Evolutionary conservation across 2,888 invertebrate species (phyloP).

Genomic region (Abscondita cerata): DNA sequence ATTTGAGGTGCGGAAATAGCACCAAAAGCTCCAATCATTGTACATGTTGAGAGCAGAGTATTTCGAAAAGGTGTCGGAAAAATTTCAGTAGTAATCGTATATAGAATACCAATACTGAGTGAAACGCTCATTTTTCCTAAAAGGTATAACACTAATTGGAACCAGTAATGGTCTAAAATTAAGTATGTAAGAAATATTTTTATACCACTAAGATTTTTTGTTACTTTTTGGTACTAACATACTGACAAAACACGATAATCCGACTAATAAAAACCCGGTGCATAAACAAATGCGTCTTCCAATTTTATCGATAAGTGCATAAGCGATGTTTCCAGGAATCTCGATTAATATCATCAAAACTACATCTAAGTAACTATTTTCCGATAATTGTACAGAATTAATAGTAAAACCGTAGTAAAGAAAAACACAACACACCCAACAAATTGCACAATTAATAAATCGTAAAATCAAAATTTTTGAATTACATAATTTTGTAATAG

Average conservation of each 20-base stretch:
- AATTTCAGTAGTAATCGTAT: conserved; percentile 73
- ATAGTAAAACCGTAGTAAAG: conserved; percentile 83
- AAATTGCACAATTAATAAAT: conserved; percentile 71
- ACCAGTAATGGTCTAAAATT: conserved; percentile 60
- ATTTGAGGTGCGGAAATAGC: conserved; percentile 72
- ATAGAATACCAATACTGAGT: conserved; percentile 68
- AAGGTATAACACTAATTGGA: conserved; percentile 63
- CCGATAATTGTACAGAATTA: conserved; percentile 76
- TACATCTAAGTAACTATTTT: conserved; percentile 80
- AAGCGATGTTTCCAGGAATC: conserved; percentile 71
- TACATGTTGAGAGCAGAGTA: conserved; percentile 68
- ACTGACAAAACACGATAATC: conserved; percentile 64
- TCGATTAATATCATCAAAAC: conserved; percentile 72
- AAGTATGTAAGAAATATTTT: no score
- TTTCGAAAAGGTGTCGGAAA: conserved; percentile 71
- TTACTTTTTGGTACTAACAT: no score
- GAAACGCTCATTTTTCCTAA: conserved; percentile 72
- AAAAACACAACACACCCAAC: conserved; percentile 81
- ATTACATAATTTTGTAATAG: conserved; percentile 42
- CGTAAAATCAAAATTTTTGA: conserved; percentile 63
- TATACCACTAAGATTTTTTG: no score
- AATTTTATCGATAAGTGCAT: conserved; percentile 67
- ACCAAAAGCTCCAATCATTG: conserved; percentile 71
- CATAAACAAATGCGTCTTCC: conserved; percentile 71
- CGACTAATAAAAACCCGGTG: conserved; percentile 68